Evolutionary conservation across 2,888 invertebrate genomes (phyloP), one percentile per base, ranked within the genome.

Genomic region (Drosophila paramelanica): DNA sequence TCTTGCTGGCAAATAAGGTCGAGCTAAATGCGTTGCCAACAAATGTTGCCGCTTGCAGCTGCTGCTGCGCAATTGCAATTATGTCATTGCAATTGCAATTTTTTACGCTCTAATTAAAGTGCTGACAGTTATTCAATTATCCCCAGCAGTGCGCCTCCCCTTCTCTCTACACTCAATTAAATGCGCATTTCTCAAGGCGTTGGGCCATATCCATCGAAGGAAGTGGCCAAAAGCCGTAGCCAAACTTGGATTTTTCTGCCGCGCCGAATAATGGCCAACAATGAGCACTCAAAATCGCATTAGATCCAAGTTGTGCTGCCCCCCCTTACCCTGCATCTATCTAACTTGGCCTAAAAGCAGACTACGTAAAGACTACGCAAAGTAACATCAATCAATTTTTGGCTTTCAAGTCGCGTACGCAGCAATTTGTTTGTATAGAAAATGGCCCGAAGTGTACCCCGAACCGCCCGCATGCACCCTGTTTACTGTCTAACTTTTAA

Each of bases 361-460:
- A 56, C 80, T 65, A 73, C 31, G 55, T 60, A 66, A 72, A 59
- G 69, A 59, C 62, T 62, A 60, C 60, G 73, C 62, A 65, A 81
- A 79, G 81, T 67, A 74, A 82, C 87, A 82, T 84, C 85, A 81
- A 87, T 84, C 84, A 86, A 81, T 87, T 84, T 87, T 86, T 85
- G 59, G 79, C 79, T 87, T 87, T 83, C 86, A 83, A 83, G 86
- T 87, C 86, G 86, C 86, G 86, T 87, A 88, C 88, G 71, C 77
- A 71, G 86, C 88, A 87, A 87, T 87, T 87, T 87, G 86, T 87
- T 87, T 87, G 85, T 87, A 79, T 87, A 84, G 87, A 83, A 85
- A 80, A 81, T 71, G 60, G 55, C 66, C 62, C 46, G 60, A 62
- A 81, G 86, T 74, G 66, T 70, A 74, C 13, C 36, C 23, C 41